Base-by-base conservation (phyloP, 1,140 invertebrate genomes). In the Berghia stephanieae region DNA sequence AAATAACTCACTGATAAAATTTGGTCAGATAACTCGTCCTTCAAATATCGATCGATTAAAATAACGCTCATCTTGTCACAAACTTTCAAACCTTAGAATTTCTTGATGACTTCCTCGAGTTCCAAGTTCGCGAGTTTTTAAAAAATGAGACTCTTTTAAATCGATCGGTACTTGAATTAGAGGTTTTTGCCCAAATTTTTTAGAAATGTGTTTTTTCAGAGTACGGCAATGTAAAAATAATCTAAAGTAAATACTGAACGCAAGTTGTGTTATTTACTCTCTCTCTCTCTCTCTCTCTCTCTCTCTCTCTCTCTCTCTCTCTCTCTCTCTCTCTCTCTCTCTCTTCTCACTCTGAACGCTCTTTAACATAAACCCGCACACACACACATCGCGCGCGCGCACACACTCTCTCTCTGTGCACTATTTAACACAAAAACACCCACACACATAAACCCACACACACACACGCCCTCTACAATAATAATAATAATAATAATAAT, bases 271-370 rank as follows among this genome's bases (percentile, higher is more conserved):
- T 31, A 27, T 31, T 70, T 24, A n/a, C 18, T 46, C 21, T n/a
- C 1, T 44, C 3, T 40, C 16, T 67, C 8, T 34, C 43, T 44
- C 63, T 38, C 38, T 8, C 49, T 60, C 68, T 60, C 76, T 43
- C 52, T 71, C 36, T 40, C 44, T 52, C 76, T 71, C 76, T 31
- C 67, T 71, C 67, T 52, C 67, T 77, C 43, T 36, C 75, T 70
- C 74, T 68, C 60, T 76, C 74, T 76, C 63, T 67, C 63, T 68
- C 42, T 76, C 42, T 76, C 43, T 67, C 42, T 49, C 60, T 27
- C 3, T 63, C 34, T 36, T 27, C 21, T 24, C 44, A 10, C 24
- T 42, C 40, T 24, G 27, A 38, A 69, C 36, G 27, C 67, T 43
- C 67, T 24, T 42, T 43, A 18, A 38, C 67, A 69, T 27, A 69